phyloP scores from a whole-genome alignment of 1,140 invertebrate species.

The Harlomillsia oculata region DNA sequence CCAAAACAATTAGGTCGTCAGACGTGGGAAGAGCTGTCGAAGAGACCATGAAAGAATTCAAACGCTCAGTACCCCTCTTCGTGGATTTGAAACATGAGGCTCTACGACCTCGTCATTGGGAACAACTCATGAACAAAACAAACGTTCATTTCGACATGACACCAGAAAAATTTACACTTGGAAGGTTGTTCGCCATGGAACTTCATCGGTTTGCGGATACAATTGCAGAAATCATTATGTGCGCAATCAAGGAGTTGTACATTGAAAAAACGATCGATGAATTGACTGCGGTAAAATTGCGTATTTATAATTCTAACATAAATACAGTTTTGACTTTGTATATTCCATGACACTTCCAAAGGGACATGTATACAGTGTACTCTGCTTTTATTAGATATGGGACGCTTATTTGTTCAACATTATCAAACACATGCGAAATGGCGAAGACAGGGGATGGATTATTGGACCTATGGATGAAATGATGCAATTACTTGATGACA shows the following conservation, averaged over 20 bases:
- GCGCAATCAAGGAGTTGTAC: constrained; percentile 74
- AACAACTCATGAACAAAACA: constrained; percentile 74
- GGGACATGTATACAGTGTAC: no score
- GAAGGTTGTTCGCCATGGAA: constrained; percentile 86
- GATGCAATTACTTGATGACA: constrained; percentile 69
- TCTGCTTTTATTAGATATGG: constrained; percentile 48
- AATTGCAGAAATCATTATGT: constrained; percentile 68
- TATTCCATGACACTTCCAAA: no score
- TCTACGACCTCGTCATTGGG: constrained; percentile 77
- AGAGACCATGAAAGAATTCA: constrained; percentile 75
- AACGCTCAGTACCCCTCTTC: constrained; percentile 74
- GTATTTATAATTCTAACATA: background rate
- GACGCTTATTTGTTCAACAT: constrained; percentile 60
- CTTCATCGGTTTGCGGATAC: constrained; percentile 72
- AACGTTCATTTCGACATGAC: constrained; percentile 65
- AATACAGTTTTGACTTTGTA: background rate
- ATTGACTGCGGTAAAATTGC: constrained; percentile 52
- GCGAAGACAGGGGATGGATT: constrained; percentile 54
- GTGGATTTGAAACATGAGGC: constrained; percentile 83
- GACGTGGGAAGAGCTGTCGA: constrained; percentile 58
- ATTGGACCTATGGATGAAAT: constrained; percentile 73
- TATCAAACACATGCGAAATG: constrained; percentile 45
- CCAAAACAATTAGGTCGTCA: constrained; percentile 48
- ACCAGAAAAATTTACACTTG: constrained; percentile 70
- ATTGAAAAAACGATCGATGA: constrained; percentile 77